phyloP scores from a whole-genome alignment of 2,113 vertebrate species.

The Rhabdomys dilectus region DNA sequence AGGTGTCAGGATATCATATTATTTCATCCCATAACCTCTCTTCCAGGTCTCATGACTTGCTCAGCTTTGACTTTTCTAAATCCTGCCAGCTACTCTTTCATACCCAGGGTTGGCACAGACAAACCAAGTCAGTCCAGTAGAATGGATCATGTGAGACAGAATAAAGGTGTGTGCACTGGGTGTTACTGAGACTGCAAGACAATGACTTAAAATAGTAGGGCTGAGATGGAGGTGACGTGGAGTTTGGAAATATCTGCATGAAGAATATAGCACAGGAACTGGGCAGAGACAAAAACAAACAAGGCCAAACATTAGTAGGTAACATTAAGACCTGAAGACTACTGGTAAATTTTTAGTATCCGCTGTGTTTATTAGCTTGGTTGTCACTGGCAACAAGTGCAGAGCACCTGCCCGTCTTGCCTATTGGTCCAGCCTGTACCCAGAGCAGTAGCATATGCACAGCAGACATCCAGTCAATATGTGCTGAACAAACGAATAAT shows the following conservation, averaged over 20 bases:
- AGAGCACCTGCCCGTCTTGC: neutral
- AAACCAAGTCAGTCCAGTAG: neutral
- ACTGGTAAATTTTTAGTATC: neutral
- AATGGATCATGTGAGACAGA: neutral
- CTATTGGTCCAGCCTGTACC: neutral
- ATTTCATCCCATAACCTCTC: neutral
- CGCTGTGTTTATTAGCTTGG: neutral
- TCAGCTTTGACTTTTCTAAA: neutral
- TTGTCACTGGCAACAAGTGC: slow-evolving; percentile 39
- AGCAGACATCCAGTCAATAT: neutral
- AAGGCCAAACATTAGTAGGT: neutral
- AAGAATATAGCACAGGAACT: slow-evolving; percentile 7
- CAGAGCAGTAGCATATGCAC: neutral
- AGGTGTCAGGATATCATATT: neutral
- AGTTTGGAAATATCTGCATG: neutral
- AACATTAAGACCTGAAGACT: neutral
- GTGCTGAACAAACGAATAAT: neutral
- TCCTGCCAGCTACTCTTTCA: neutral
- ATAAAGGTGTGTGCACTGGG: neutral
- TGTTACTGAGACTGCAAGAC: neutral
- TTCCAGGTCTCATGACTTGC: neutral
- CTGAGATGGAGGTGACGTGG: neutral
- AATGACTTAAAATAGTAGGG: neutral
- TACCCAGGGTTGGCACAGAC: neutral
- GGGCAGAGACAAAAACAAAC: neutral